Evolutionary conservation across 2,888 invertebrate genomes (phyloP).

Genomic region (Rotaria sp.): DNA sequence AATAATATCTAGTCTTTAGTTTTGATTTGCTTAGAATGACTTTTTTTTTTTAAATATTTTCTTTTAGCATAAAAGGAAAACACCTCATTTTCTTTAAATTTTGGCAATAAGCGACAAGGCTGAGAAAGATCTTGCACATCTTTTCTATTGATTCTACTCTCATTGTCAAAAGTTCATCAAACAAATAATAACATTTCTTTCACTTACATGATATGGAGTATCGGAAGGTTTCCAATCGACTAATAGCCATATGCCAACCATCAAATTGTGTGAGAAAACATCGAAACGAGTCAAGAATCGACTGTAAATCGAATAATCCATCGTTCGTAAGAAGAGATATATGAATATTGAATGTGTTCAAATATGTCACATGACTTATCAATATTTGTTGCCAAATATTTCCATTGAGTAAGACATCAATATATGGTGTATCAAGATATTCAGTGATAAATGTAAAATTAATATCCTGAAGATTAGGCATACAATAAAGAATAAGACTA

Average conservation of each 20-base stretch:
- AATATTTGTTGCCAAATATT: background rate
- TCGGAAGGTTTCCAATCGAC: background rate
- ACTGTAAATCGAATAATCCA: background rate
- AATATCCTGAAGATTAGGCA: background rate
- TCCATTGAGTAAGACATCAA: background rate
- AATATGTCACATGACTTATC: background rate
- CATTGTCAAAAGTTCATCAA: background rate
- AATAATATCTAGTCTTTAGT: background rate
- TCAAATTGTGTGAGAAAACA: background rate
- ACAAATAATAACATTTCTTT: background rate
- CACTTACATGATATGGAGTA: background rate
- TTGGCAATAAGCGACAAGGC: background rate
- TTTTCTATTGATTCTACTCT: background rate
- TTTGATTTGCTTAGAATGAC: background rate
- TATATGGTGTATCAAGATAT: background rate
- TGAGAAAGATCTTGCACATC: background rate
- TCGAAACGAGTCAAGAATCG: background rate
- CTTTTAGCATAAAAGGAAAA: background rate
- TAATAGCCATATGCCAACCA: slow-evolving; percentile 15
- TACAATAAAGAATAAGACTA: background rate
- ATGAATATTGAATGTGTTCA: background rate
- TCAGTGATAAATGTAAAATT: background rate
- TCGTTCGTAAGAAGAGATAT: background rate
- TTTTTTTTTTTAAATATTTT: background rate
- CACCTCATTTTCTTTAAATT: background rate